Base-by-base conservation (phyloP, 2,888 invertebrate species). In the Dynastes hyllus region DNA sequence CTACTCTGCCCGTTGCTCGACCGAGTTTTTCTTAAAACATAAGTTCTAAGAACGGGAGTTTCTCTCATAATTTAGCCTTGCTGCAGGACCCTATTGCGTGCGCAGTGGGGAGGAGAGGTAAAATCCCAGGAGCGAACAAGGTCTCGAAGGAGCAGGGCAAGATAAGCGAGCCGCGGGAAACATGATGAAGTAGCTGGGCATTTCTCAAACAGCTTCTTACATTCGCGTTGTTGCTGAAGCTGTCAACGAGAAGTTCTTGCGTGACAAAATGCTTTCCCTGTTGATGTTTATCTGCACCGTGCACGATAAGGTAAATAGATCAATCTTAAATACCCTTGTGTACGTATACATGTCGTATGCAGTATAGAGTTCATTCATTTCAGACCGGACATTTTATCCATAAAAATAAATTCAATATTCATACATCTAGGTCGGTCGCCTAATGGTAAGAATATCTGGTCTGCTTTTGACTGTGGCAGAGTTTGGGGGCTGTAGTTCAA, bases 141-240 rank as follows among this genome's bases (percentile, higher is more conserved):
- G 55, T 58, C 55, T 58, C 55, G 22, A 22, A 58, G 55, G 55
- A 22, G 71, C 37, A 40, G 16, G 8, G 37, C 61, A 50, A 61
- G 63, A 80, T 78, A 80, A 80, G 76, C 73, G 80, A 73, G 78
- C 63, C 58, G 45, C 69, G 58, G 81, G 79, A 82, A 81, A 81
- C 79, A 81, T 83, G 83, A 83, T 83, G 82, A 83, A 83, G 80
- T 81, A 81, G 55, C 79, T 75, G 79, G 81, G 79, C 81, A 82
- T 82, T 82, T 83, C 80, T 83, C 83, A 82, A 82, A 80, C 71
- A 66, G 22, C 22, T 16, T 58, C 73, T 63, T 22, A 27, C 53
- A 22, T 53, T 67, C 61, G 80, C 66, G 40, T 67, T 22, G 78
- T 76, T 80, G 79, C 71, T 79, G 79, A n/a, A 37, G 11, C 45